A percentile compares a stretch with the other conserved stretches of the same genome.
Evolutionary conservation across 2,888 invertebrate species (phyloP).

Genomic region (Cynaeus angustus): DNA sequence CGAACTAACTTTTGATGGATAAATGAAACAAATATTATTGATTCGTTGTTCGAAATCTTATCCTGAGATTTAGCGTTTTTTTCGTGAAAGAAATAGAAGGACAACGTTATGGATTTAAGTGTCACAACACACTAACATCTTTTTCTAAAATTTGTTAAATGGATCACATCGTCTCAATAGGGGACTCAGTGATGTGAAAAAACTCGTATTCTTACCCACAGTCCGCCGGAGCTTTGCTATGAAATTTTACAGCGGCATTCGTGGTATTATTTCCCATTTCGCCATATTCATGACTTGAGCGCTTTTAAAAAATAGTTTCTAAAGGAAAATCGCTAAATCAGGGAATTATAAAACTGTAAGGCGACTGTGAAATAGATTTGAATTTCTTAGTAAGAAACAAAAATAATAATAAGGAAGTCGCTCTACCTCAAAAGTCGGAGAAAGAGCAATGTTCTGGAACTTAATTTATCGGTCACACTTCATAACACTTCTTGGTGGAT

Average conservation of each 20-base stretch:
- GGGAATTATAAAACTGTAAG: neutral
- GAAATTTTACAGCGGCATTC: conserved; percentile 34
- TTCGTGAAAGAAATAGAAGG: conserved; percentile 1
- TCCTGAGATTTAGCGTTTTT: conserved; percentile 7
- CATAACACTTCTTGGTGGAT: conserved; percentile 8
- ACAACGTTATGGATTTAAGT: conserved; percentile 27
- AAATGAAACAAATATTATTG: conserved; percentile 7
- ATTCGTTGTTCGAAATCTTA: conserved; percentile 4
- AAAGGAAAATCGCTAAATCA: conserved; percentile 27
- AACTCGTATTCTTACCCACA: conserved; percentile 23
- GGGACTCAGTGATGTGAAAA: conserved; percentile 37
- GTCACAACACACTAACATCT: conserved; percentile 36
- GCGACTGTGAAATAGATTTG: no score
- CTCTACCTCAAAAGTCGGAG: neutral
- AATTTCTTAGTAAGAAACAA: neutral
- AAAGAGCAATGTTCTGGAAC: conserved; percentile 2
- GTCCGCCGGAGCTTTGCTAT: conserved; percentile 25
- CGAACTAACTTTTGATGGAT: no score
- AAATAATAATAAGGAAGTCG: neutral
- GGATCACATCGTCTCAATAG: conserved; percentile 38
- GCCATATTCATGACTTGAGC: conserved; percentile 22
- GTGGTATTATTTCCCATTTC: conserved; percentile 31
- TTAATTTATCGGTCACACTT: conserved; percentile 6
- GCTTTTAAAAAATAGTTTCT: conserved; percentile 22
- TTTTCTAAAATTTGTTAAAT: conserved; percentile 37